Conservation (phyloP, 2,113 vertebrate species). For the Oryctolagus cuniculus region DNA sequence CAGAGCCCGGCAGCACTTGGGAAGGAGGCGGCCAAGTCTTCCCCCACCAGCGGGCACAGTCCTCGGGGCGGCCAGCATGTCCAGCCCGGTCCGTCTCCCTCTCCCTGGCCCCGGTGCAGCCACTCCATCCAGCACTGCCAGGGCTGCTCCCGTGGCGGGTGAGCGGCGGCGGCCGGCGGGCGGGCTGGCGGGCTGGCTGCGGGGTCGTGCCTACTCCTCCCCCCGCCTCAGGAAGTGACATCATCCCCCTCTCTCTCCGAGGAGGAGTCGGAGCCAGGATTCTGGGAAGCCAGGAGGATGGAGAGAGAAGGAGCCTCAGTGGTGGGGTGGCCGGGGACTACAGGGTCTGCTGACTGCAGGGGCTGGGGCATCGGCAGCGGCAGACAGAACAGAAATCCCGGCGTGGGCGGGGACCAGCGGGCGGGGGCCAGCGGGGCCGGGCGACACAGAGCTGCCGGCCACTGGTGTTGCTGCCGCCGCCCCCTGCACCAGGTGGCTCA, state of each 20-base stretch:
- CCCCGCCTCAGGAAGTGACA: constrained; percentile 88
- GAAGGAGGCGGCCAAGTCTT: constrained; percentile 73
- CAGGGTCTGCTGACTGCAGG: neutral
- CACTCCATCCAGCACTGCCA: constrained; percentile 34
- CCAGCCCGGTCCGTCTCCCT: constrained; percentile 19
- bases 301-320: neutral
- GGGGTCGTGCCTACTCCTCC: constrained; percentile 84
- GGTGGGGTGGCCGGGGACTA: neutral
- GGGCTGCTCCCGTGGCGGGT: constrained; percentile 60
- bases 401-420: neutral
- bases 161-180: constrained; percentile 49
- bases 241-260: constrained; percentile 83
- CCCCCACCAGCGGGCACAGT: constrained; percentile 73
- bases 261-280: constrained; percentile 80
- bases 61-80: constrained; percentile 55
- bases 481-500: neutral
- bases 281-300: constrained; percentile 83
- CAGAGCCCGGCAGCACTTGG: constrained; percentile 64
- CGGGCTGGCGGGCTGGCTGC: constrained; percentile 26
- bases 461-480: neutral
- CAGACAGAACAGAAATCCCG: neutral
- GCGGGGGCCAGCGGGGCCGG: neutral
- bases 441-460: neutral
- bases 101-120: neutral
- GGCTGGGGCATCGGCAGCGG: neutral